Evolutionary conservation across 2,797 vertebrate species (phyloP), one percentile per base, ranked within the genome.

Genomic region (Tympanoctomys barrerae): DNA sequence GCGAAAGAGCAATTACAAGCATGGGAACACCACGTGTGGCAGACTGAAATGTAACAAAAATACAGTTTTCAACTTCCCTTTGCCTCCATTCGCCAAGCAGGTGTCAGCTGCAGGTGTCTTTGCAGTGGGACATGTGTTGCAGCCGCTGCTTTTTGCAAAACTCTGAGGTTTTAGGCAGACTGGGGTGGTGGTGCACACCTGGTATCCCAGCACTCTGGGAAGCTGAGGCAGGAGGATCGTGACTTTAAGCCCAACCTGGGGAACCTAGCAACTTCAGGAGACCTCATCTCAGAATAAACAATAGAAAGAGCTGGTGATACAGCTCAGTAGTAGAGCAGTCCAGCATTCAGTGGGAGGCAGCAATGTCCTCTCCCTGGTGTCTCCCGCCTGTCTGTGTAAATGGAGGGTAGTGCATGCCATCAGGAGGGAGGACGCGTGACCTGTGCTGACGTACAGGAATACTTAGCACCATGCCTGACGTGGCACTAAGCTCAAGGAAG

Each of bases 11-110:
- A 39, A 10, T 71, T 93, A 26, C n/a, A 81, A 94, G 59, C 31
- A 54, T 9, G 3, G 59, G 10, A 95, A 82, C 93, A 94, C 89
- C 93, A 57, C 95, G 46, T 79, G 0, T 3, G 71, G 93, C 89
- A 89, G 70, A 42, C 79, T 87, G 66, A 62, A 66, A 80, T 84
- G 70, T 49, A 39, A 46, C 85, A 64, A 80, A 89, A 86, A 73
- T 10, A 4, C 2, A 9, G 11, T 68, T 88, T 82, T 91, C 62
- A 7, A 5, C 42, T 66, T 77, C 57, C 57, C 7, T 24, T 86
- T 39, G 16, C 36, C 61, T 95, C 85, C 66, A 49, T 82, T 86
- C 59, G 73, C 52, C n/a, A 61, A 68, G 16, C 11, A 70, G 52
- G 16, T 62, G 7, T 49, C 19, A 12, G 31, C 16, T 14, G 1